Conservation (phyloP, 1,140 invertebrate species). For the Eriosoma lanigerum region DNA sequence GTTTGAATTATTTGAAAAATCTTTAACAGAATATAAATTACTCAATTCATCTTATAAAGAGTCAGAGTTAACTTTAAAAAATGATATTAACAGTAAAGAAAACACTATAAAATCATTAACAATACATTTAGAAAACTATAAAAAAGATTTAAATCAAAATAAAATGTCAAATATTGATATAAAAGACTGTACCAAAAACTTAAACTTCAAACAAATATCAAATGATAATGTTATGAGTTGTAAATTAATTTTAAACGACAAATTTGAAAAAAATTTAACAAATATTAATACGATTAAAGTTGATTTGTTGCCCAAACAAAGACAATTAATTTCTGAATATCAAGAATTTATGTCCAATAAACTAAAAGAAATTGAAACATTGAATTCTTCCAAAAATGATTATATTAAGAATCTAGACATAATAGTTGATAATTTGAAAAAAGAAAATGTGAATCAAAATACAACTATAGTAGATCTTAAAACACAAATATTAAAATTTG, state of each 20-base stretch:
- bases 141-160: background rate
- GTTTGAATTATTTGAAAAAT: conserved; percentile 16
- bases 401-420: background rate
- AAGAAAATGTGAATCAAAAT: conserved; percentile 4
- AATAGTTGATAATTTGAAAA: background rate
- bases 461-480: background rate
- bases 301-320: conserved; percentile 38
- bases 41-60: conserved; percentile 10
- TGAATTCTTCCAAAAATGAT: conserved; percentile 11
- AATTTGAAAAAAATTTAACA: conserved; percentile 11
- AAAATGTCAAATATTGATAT: background rate
- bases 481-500: conserved; percentile 12
- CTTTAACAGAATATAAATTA: conserved; percentile 26
- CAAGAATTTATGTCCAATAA: conserved; percentile 6
- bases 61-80: conserved; percentile 3
- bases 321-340: conserved; percentile 11
- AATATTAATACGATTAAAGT: conserved; percentile 19
- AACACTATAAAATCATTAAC: conserved; percentile 10
- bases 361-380: conserved; percentile 22
- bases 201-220: background rate
- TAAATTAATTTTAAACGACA: background rate
- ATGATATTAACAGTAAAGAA: conserved; percentile 34
- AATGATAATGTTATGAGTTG: background rate
- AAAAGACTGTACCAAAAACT: background rate
- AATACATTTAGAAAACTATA: background rate